Base-by-base conservation (phyloP, 2,888 invertebrate species). In the Apantesis nais region DNA sequence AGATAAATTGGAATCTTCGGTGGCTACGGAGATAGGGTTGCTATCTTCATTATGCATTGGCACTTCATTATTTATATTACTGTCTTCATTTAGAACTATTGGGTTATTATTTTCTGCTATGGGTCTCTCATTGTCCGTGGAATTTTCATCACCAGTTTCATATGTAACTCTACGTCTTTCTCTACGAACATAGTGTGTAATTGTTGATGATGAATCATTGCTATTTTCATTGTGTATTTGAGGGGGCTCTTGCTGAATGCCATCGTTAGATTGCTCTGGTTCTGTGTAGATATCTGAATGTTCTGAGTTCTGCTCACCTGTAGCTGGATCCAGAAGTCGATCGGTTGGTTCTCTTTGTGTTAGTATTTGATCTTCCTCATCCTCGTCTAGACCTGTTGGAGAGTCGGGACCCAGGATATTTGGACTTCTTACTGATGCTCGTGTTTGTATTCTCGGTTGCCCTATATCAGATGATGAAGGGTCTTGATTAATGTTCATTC, bases 341-440 rank as follows among this genome's bases (percentile, higher is more conserved):
- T 14, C 2, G 0, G 41, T 37, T 52, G 61, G 55, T 12, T 52
- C 41, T 25, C 34, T 4, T 37, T 60, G 55, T 16, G 39, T 41
- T n/a, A 67, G 62, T 29, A 65, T 9, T 34, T 55, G 31, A 37
- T 68, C 61, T 19, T 34, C 37, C 14, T 58, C 66, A 19, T 39
- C 52, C 9, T 39, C 39, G 9, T 66, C 60, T 65, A 12, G 67
- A 22, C 16, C 22, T 44, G n/a, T n/a, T 14, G 71, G 64, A 14
- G 64, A 67, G n/a, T 67, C 63, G 8, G 66, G 70, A 22, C 73
- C 67, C 1, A 85, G 74, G 62, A 83, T 66, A 73, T 78, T 80
- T 8, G 86, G 86, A 67, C 86, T 86, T 37, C 74, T 79, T 0
- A 85, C 78, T 62, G 41, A 86, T 79, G 73, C 82, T 85, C 22